Evolutionary conservation across 2,113 vertebrate species (phyloP).

Genomic region (Uropsilus gracilis): DNA sequence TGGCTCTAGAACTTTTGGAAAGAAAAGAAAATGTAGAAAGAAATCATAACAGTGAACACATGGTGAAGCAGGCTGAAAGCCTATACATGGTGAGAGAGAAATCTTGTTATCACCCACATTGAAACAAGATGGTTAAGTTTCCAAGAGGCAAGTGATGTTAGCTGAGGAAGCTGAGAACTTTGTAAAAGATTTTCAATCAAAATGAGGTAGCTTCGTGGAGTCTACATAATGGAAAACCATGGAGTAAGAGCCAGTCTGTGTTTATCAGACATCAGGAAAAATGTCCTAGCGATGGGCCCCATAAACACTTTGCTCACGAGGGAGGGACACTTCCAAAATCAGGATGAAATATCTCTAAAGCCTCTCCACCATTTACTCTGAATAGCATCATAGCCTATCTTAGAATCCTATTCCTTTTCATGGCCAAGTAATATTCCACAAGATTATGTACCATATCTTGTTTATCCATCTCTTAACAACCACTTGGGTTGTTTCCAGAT

Average conservation of each 20-base stretch:
- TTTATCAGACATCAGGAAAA: background rate
- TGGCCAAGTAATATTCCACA: background rate
- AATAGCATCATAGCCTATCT: background rate
- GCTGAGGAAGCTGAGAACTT: background rate
- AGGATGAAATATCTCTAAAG: background rate
- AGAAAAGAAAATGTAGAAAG: background rate
- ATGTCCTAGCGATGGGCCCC: background rate
- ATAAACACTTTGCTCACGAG: background rate
- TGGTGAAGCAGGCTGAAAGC: background rate
- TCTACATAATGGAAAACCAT: background rate
- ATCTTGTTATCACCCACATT: background rate
- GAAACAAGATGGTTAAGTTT: background rate
- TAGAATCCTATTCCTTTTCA: background rate
- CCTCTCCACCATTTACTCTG: background rate
- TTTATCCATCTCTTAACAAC: background rate
- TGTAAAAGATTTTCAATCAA: background rate
- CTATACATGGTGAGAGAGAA: background rate
- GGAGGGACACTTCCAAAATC: background rate
- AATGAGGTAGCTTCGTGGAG: background rate
- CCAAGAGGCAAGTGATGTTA: background rate
- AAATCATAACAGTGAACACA: constrained; percentile 12
- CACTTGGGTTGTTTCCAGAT: background rate
- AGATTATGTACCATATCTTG: background rate
- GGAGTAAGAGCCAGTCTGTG: background rate
- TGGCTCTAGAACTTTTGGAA: background rate